Conservation (phyloP, 2,888 invertebrate genomes). For the Notodonta ziczac region DNA sequence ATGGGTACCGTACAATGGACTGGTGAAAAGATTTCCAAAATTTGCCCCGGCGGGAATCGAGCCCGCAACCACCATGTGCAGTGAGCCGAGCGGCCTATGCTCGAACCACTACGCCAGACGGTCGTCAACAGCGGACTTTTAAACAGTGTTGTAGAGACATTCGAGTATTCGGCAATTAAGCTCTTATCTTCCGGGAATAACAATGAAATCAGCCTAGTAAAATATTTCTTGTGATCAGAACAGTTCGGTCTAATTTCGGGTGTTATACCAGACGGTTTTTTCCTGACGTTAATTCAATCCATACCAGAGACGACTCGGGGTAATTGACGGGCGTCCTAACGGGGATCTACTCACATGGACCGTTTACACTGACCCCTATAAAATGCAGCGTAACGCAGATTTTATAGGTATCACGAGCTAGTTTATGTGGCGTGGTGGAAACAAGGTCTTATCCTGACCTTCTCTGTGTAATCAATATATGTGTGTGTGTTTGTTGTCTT, state of each 20-base stretch:
- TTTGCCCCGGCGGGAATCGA: no score
- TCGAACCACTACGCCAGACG: no score
- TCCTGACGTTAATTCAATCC: conserved; percentile 46
- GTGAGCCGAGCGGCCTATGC: no score
- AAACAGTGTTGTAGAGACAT: no score
- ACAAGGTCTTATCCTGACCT: neutral
- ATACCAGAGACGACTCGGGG: conserved; percentile 37
- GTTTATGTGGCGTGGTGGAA: neutral
- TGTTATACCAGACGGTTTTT: conserved; percentile 31
- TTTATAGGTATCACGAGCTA: conserved; percentile 1
- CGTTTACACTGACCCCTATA: conserved; percentile 26
- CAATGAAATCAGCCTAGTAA: neutral
- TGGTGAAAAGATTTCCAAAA: no score
- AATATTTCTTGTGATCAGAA: conserved; percentile 31
- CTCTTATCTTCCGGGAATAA: neutral
- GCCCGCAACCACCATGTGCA: no score
- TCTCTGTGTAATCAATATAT: neutral
- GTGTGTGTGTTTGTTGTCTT: no score
- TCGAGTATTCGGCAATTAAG: no score
- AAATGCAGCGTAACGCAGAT: conserved; percentile 23
- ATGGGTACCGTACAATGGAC: no score
- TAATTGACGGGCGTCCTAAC: conserved; percentile 42
- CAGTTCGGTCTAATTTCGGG: conserved; percentile 31
- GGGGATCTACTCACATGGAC: conserved; percentile 21
- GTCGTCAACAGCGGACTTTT: no score